These are phyloP conservation scores for Homalodisca vitripennis DNA, from an alignment of 1,140 invertebrate genomes.

Conservation along the genomic window DNA sequence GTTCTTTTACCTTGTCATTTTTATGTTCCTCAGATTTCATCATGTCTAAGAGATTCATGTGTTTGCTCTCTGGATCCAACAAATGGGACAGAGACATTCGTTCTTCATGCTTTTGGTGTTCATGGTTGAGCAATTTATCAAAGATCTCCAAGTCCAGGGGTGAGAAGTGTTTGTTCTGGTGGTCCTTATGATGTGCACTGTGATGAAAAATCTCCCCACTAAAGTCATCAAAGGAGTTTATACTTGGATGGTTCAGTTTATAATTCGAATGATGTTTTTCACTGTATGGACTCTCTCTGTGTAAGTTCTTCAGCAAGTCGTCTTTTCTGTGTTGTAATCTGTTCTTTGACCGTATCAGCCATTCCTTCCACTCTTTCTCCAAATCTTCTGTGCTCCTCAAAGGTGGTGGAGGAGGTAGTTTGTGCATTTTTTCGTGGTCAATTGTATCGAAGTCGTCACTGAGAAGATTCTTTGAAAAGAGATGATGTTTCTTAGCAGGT, in stretches of 20 bases:
- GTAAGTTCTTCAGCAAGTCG: constrained; percentile 36
- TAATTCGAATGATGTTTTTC: constrained; percentile 2
- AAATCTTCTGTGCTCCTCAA: neutral
- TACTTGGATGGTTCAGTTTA: constrained; percentile 7
- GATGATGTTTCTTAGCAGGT: constrained; percentile 18
- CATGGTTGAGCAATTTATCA: constrained; percentile 24
- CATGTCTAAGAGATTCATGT: neutral
- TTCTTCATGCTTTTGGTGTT: constrained; percentile 26
- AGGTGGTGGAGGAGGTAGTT: constrained; percentile 10
- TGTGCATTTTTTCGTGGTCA: constrained; percentile 7
- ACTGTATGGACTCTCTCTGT: constrained; percentile 27
- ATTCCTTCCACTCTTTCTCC: constrained; percentile 35
- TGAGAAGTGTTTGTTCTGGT: constrained; percentile 24
- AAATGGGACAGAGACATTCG: constrained; percentile 15
- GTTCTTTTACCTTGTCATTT: neutral
- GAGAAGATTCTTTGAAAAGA: constrained; percentile 5
- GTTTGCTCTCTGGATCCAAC: neutral
- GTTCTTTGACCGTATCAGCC: constrained; percentile 33
- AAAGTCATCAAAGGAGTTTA: constrained; percentile 6
- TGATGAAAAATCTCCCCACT: neutral
- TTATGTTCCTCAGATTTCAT: constrained; percentile 21
- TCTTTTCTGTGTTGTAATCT: constrained; percentile 36
- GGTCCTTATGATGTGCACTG: constrained; percentile 26
- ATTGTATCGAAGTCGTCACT: constrained; percentile 18
- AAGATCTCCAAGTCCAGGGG: constrained; percentile 24